Base-by-base conservation (phyloP, 2,888 invertebrate species). In the Diachrysia chrysitis region DNA sequence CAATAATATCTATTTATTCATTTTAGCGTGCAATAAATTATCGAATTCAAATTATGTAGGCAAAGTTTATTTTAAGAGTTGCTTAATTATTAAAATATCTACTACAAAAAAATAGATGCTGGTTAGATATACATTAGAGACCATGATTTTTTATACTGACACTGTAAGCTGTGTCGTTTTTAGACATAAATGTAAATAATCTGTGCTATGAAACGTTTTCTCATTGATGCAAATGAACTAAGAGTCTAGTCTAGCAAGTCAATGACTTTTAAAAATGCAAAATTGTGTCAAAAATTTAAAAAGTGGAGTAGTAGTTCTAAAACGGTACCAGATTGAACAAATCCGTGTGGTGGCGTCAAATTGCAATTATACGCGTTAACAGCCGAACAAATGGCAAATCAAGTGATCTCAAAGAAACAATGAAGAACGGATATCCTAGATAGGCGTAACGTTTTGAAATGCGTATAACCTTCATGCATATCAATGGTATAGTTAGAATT, bases 261-360 rank as follows among this genome's bases (percentile, higher is more conserved):
- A n/a, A 23, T 46, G 51, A 71, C 63, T 72, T 21, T 42, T 19
- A 10, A 14, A 68, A n/a, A 14, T 46, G 59, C 17, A 58, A 42
- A 66, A 21, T 51, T 58, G 69, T 81, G 54, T 54, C 63, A 79
- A 48, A 59, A 42, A 23, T 48, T 73, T 9, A 61, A 66, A 70
- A 81, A 77, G 63, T 81, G 17, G 83, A 76, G 25, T 58, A 82
- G 71, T 81, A 73, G 68, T 64, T 6, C 53, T 69, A 14, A 51
- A 81, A 83, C 81, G 83, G 81, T 81, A 81, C 62, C 42, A 21
- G 23, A 69, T 67, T n/a, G 57, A n/a, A 29, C 23, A 46, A 65
- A 73, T 57, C 64, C 53, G 51, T 57, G 63, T 57, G 64, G 57
- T 55, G 21, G 23, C 55, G 58, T 63, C 55, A 61, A 81, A 83